phyloP scores from a whole-genome alignment of 2,797 vertebrate species.

The Syngnathus acus region DNA sequence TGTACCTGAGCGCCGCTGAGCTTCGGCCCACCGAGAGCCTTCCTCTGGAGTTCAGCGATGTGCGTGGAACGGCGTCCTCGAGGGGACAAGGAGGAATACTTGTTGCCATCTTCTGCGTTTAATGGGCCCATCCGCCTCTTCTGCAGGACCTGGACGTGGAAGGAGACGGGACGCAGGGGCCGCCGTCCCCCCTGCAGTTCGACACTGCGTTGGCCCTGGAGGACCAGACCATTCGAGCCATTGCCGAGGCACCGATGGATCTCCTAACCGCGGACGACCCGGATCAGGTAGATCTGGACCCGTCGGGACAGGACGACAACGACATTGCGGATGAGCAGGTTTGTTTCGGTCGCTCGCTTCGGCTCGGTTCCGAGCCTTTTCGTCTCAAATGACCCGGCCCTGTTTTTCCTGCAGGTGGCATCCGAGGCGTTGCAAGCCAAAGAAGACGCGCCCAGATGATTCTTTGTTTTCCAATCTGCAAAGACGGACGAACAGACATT shows the following conservation, averaged over 20 bases:
- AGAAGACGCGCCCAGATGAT: constrained; percentile 53
- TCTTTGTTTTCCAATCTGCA: too few species aligned
- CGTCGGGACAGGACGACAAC: constrained; percentile 58
- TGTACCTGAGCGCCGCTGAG: constrained; percentile 92
- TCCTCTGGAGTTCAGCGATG: constrained; percentile 94
- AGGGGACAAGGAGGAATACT: too few species aligned
- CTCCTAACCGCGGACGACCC: constrained; percentile 73
- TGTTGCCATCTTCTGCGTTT: neutral
- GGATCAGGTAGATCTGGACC: constrained; percentile 60
- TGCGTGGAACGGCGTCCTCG: constrained; percentile 55
- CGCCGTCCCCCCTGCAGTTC: constrained; percentile 89
- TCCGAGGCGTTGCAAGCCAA: constrained; percentile 48
- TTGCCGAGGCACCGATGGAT: constrained; percentile 80
- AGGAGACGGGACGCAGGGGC: constrained; percentile 88
- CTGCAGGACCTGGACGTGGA: constrained; percentile 90
- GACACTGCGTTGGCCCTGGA: constrained; percentile 82
- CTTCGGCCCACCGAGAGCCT: constrained; percentile 95
- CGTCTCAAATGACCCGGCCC: neutral
- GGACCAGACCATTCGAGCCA: constrained; percentile 78
- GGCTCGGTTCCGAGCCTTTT: constrained; percentile 1
- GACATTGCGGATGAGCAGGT: constrained; percentile 66
- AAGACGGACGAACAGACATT: neutral
- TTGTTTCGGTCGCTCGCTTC: neutral
- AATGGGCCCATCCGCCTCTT: constrained; percentile 1
- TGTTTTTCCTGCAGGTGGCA: constrained; percentile 43